phyloP scores from a whole-genome alignment of 2,113 vertebrate species.

The Xenus cinereus region DNA sequence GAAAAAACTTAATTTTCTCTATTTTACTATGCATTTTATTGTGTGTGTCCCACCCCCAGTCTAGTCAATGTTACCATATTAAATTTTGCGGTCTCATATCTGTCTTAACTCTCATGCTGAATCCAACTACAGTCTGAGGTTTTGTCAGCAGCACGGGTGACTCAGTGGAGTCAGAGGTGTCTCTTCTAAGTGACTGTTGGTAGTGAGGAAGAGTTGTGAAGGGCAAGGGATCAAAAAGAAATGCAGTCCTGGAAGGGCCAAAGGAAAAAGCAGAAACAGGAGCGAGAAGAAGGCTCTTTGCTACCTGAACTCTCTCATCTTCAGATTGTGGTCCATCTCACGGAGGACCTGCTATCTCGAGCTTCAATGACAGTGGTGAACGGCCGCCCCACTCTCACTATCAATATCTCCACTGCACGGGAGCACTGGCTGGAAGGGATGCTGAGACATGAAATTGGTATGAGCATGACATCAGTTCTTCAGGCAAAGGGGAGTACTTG shows the following conservation, averaged over 20 bases:
- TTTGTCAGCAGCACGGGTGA: background rate
- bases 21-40: background rate
- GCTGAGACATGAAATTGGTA: constrained; percentile 93
- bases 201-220: background rate
- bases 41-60: background rate
- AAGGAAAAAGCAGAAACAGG: background rate
- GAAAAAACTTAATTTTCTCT: background rate
- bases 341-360: constrained; percentile 92
- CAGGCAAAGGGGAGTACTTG: background rate
- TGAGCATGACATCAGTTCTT: background rate
- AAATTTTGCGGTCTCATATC: background rate
- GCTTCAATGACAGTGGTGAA: constrained; percentile 95
- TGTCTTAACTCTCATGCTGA: background rate
- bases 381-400: constrained; percentile 87
- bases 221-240: background rate
- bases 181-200: background rate
- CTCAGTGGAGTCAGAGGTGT: background rate
- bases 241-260: background rate
- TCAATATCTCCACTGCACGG: constrained; percentile 85
- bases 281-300: background rate
- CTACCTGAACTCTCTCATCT: background rate
- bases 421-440: constrained; percentile 96
- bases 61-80: background rate
- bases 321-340: constrained; percentile 91
- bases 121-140: background rate